These are phyloP conservation scores for Nineta flava DNA, from an alignment of 2,888 invertebrate species.

Conservation along the genomic window DNA sequence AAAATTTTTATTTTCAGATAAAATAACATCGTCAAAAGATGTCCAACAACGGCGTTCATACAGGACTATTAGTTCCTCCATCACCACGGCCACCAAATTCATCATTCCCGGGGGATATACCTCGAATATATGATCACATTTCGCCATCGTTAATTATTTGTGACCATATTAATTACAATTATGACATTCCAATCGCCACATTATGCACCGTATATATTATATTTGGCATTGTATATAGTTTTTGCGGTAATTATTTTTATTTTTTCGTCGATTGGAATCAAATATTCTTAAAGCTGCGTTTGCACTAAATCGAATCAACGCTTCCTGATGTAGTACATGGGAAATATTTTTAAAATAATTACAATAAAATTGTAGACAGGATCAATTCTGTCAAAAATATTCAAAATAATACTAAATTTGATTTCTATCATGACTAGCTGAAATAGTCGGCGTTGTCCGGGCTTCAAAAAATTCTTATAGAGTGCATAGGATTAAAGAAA, in stretches of 20 bases:
- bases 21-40: too few relatives aligned
- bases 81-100: slow-evolving; percentile 30
- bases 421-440: too few relatives aligned
- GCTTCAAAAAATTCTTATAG: too few relatives aligned
- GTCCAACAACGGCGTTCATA: slow-evolving; percentile 30
- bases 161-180: slow-evolving; percentile 39
- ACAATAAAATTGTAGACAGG: too few relatives aligned
- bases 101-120: slow-evolving; percentile 15
- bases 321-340: too few relatives aligned
- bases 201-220: slow-evolving; percentile 57
- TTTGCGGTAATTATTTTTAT: slow-evolving; percentile 49
- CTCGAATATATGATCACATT: slow-evolving; percentile 13
- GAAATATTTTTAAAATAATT: too few relatives aligned
- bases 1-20: background rate
- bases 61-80: slow-evolving; percentile 36
- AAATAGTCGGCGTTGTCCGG: too few relatives aligned
- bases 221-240: slow-evolving; percentile 69
- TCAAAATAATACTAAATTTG: too few relatives aligned
- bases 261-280: slow-evolving; percentile 1
- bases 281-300: too few relatives aligned
- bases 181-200: slow-evolving; percentile 46
- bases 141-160: slow-evolving; percentile 31
- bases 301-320: too few relatives aligned
- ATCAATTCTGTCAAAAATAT: too few relatives aligned
- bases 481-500: too few relatives aligned